A percentile compares a stretch with the other conserved stretches of the same genome.
These are phyloP conservation scores for Falco berigora DNA, from an alignment of 2,797 vertebrate genomes.

Conservation along the genomic window DNA sequence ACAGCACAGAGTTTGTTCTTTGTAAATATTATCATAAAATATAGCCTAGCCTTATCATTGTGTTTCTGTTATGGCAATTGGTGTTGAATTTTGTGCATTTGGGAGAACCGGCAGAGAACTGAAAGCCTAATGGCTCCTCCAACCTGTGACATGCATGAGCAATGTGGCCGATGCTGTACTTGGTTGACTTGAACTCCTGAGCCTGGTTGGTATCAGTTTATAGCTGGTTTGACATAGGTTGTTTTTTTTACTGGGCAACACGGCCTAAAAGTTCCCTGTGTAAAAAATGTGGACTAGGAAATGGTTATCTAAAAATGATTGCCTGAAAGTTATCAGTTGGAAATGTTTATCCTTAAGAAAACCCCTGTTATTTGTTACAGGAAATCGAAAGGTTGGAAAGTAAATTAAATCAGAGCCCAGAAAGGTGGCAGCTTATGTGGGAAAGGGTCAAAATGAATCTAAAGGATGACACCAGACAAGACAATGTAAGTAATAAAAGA, in stretches of 20 bases:
- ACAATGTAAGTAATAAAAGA: conserved; percentile 78
- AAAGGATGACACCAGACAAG: conserved; percentile 86
- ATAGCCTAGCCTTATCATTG: neutral
- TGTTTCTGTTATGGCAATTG: neutral
- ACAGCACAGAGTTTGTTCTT: neutral
- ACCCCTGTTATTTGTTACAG: conserved; percentile 69
- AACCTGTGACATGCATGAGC: neutral
- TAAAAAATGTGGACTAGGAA: neutral
- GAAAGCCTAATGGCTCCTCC: neutral
- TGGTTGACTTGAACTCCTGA: neutral
- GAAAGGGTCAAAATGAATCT: conserved; percentile 84
- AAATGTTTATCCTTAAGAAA: conserved; percentile 28
- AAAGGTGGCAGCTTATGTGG: conserved; percentile 89
- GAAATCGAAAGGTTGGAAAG: conserved; percentile 91
- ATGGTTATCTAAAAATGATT: neutral
- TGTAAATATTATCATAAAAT: conserved; percentile 36
- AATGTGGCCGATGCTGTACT: neutral
- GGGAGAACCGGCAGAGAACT: neutral
- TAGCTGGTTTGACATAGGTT: neutral
- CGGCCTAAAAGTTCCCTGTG: neutral
- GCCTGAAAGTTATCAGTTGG: neutral
- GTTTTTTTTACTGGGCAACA: neutral
- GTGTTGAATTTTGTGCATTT: neutral
- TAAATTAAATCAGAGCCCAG: conserved; percentile 84
- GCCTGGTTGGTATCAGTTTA: neutral